Conservation (phyloP, 2,797 vertebrate species). For the Micromesistius poutassou region DNA sequence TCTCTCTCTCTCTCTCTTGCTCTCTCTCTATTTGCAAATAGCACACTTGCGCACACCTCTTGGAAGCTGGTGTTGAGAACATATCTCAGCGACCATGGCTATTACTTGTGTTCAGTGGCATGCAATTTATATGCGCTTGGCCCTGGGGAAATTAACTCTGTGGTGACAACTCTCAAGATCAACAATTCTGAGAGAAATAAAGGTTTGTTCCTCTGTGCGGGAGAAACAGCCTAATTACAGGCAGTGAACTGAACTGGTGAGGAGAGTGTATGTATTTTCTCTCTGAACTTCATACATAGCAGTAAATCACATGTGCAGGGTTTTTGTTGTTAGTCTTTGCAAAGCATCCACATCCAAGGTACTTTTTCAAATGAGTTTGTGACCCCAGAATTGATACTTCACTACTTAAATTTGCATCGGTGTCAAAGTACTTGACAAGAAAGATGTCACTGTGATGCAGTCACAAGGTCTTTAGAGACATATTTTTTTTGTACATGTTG, state of each 20-base stretch:
- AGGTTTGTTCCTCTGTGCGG: slow-evolving; percentile 53
- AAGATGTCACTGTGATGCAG: not conserved
- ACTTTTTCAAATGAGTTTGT: not conserved
- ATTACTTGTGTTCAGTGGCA: slow-evolving; percentile 66
- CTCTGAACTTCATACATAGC: slow-evolving; percentile 39
- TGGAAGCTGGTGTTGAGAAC: slow-evolving; percentile 58
- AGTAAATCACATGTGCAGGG: slow-evolving; percentile 23
- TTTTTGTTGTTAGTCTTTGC: not conserved
- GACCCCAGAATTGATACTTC: not conserved
- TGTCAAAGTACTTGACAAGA: not conserved
- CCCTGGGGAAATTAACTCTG: slow-evolving; percentile 75
- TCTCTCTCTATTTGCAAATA: slow-evolving; percentile 8
- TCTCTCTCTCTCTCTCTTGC: slow-evolving; percentile 3
- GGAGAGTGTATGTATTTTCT: slow-evolving; percentile 23
- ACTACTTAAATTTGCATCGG: not conserved
- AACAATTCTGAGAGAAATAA: slow-evolving; percentile 71
- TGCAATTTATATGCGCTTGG: slow-evolving; percentile 65
- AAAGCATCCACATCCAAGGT: slow-evolving; percentile 4
- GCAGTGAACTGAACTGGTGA: slow-evolving; percentile 39
- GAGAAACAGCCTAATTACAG: slow-evolving; percentile 65
- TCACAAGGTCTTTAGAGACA: not conserved
- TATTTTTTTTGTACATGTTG: not conserved
- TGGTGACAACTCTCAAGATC: slow-evolving; percentile 76
- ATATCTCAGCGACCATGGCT: slow-evolving; percentile 57
- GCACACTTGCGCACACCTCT: slow-evolving; percentile 26